Base-by-base conservation (phyloP, 2,888 invertebrate species). In the Fabriciana adippe region DNA sequence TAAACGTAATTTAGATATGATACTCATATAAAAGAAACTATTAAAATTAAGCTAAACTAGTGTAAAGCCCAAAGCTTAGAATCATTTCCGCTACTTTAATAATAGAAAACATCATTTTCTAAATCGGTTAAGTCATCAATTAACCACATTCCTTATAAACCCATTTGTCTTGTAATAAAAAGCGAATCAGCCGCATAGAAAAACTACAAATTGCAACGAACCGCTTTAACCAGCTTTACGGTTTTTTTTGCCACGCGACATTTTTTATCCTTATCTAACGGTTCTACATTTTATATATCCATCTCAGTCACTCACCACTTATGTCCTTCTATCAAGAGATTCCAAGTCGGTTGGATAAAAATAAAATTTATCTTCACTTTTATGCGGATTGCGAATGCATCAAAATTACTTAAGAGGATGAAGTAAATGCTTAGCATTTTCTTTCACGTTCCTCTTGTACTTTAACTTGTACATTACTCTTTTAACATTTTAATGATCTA, bases 341-440 rank as follows among this genome's bases (percentile, higher is more conserved):
- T 1, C 18, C 35, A 41, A 66, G 69, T 76, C 69, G 77, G 77
- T 78, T 80, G 55, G 61, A 66, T 74, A 74, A 77, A 78, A 75
- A 76, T 77, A 76, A 76, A 78, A 72, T 72, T 15, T 26, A 57
- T 57, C 8, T 47, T 47, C 21, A 47, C 47, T 47, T 75, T 74
- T 71, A 68, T 53, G 47, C 41, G 65, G 54, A 69, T 26, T 16
- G 35, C 48, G 59, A 60, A 51, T 45, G 16, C 57, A 65, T 59
- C 47, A 60, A 53, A 59, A 65, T 65, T 35, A 59, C 59, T 18
- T 35, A 18, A 51, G 53, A 62, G 35, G 35, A 35, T 35, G 8
- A 2, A 41, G 31, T n/a, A 41, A 41, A 41, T 41, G 11, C 35
- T 41, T 41, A 11, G 2, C 35, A 11, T 41, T 41, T 57, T 47